Percentiles rank a stretch among this genome's conserved stretches.
These are phyloP conservation scores for Sturnira hondurensis DNA, from an alignment of 2,113 vertebrate genomes.

Conservation along the genomic window DNA sequence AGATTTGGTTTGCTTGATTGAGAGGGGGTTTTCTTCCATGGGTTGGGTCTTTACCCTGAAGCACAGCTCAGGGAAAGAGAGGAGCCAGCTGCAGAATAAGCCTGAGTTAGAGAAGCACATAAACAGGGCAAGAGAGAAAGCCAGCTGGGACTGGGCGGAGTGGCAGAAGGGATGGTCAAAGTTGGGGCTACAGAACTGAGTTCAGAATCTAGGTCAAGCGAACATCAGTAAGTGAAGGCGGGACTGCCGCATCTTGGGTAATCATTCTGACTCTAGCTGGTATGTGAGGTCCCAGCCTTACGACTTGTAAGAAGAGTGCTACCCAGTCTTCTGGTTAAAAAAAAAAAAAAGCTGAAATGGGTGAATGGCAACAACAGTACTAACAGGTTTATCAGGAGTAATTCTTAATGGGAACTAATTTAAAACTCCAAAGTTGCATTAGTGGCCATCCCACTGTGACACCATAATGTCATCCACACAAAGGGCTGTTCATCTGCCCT, in stretches of 20 bases:
- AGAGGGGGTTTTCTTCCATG: neutral
- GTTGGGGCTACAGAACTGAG: neutral
- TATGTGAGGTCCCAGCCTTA: neutral
- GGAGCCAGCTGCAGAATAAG: neutral
- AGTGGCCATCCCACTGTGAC: neutral
- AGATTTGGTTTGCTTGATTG: neutral
- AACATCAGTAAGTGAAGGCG: neutral
- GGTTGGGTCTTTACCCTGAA: neutral
- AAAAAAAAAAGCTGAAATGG: neutral
- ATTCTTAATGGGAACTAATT: neutral
- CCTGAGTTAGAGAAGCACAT: neutral
- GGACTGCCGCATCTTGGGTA: neutral
- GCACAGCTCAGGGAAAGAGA: neutral
- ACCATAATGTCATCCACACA: neutral
- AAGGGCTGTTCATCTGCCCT: neutral
- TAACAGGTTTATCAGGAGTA: neutral
- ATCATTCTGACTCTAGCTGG: neutral
- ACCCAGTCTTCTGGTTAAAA: neutral
- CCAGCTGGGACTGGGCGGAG: accelerated
- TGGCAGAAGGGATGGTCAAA: neutral
- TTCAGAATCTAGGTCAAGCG: neutral
- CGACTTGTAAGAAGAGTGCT: neutral
- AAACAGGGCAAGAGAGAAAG: neutral
- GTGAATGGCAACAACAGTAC: neutral
- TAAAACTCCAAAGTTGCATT: neutral